These are phyloP conservation scores for Neodiprion pinetum DNA, from an alignment of 1,140 invertebrate species.

Conservation along the genomic window DNA sequence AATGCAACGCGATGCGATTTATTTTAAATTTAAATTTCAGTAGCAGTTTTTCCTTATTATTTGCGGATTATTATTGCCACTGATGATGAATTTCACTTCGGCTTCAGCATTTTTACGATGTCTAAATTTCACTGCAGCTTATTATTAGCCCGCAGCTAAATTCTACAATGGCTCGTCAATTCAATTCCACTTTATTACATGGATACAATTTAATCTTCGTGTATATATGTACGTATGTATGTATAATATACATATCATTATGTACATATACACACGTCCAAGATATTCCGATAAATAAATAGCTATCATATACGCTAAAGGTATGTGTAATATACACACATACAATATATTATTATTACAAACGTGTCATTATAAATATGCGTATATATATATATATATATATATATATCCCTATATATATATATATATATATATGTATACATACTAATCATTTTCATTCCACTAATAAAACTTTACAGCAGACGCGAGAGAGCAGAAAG, in stretches of 20 bases:
- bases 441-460: too few species aligned
- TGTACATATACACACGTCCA: background rate
- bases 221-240: background rate
- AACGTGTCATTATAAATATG: background rate
- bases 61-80: too few species aligned
- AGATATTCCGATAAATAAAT: conserved; percentile 6
- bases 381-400: background rate
- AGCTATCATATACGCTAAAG: background rate
- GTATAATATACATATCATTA: background rate
- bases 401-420: too few species aligned
- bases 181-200: background rate
- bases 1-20: too few species aligned
- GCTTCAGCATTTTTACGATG: too few species aligned
- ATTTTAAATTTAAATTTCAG: too few species aligned
- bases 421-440: too few species aligned
- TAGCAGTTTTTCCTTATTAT: too few species aligned
- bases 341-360: background rate
- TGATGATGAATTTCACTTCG: too few species aligned
- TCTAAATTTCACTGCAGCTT: too few species aligned
- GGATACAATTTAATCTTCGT: background rate
- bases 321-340: background rate
- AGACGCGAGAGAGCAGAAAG: background rate
- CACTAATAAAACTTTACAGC: background rate
- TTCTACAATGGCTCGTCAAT: background rate
- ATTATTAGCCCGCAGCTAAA: background rate